Evolutionary conservation across 2,113 vertebrate genomes (phyloP), one percentile per base, ranked within the genome.

Genomic region (Campylomormyrus tamandua): DNA sequence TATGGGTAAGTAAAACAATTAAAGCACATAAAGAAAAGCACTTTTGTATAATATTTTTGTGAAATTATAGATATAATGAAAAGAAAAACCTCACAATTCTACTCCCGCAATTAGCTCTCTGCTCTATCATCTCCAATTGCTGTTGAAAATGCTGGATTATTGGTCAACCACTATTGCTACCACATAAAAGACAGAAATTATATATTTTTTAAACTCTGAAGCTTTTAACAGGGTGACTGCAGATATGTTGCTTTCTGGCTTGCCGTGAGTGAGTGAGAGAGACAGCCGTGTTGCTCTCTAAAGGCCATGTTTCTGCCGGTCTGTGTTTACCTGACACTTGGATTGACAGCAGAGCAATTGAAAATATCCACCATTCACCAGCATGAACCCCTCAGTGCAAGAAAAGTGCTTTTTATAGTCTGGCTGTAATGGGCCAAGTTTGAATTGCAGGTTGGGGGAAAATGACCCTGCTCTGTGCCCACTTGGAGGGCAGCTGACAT

Each of bases 341-440:
- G 96, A 96, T 94, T 96, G 96, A 96, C 96, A 96, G 96, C 94
- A 94, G 94, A 96, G 95, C 96, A 96, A 96, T 96, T 96, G 95
- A 95, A 96, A 96, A 96, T 96, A 96, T 96, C 96, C 95, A 95
- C 95, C 94, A 96, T 96, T 96, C 95, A 95, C 94, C 94, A 92
- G 94, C 70, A 92, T 93, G 95, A 95, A 95, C 94, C 95, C 94
- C 95, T 96, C 95, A 96, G 96, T 96, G 95, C 95, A 94, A 87
- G 91, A 93, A 96, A 96, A 96, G 96, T 96, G 96, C 96, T 96
- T 96, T 96, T 96, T 96, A 95, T 96, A 96, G 95, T 96, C 95
- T 95, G 95, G 94, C 95, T 96, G 95, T 96, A 96, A 96, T 96
- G 96, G 95, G 93, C 95, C 95, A 96, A 96, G 96, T 96, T 96